Evolutionary conservation across 2,797 vertebrate genomes (phyloP).

Genomic region (Pipistrellus pygmaeus): DNA sequence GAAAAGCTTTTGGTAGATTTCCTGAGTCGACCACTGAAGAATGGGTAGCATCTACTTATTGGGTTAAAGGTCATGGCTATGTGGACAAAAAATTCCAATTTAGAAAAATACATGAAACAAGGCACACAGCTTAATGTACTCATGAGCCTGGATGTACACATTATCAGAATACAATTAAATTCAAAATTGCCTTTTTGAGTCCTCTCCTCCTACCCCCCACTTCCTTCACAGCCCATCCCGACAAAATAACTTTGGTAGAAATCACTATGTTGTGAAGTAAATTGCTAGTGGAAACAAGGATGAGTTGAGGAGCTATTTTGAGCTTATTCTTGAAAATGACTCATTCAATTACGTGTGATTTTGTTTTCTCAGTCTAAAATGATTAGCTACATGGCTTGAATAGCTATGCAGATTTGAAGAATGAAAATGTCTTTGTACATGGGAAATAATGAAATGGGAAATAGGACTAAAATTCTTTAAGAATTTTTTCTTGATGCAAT

Average conservation of each 20-base stretch:
- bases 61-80: neutral
- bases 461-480: constrained; percentile 7
- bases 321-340: constrained; percentile 63
- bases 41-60: neutral
- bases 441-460: constrained; percentile 5
- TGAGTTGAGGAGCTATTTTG: neutral
- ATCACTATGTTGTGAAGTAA: constrained; percentile 14
- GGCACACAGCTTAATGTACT: neutral
- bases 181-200: constrained; percentile 31
- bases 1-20: neutral
- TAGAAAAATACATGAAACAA: constrained; percentile 14
- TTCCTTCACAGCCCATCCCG: neutral
- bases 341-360: constrained; percentile 46
- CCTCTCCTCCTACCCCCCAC: neutral
- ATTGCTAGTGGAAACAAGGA: constrained; percentile 45
- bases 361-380: constrained; percentile 57
- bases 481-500: neutral
- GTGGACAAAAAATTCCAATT: neutral
- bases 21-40: neutral
- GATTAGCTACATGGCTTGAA: neutral
- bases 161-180: neutral
- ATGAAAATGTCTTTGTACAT: neutral
- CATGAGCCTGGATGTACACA: neutral
- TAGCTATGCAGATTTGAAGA: neutral
- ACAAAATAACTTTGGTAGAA: constrained; percentile 24